Conservation (phyloP, 2,113 vertebrate species). For the Zapus hudsonius region DNA sequence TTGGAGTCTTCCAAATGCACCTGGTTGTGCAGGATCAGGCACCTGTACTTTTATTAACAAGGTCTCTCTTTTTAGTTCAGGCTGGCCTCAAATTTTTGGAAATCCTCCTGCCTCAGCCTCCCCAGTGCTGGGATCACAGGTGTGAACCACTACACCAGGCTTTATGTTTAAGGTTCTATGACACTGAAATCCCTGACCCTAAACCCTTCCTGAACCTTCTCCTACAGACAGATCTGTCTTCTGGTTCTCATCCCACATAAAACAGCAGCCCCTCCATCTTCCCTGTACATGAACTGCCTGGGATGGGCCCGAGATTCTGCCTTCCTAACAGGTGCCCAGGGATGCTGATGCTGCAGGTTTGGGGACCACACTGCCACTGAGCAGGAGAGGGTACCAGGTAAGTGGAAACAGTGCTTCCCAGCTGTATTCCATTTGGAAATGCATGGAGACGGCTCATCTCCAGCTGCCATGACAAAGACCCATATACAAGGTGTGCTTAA, state of each 20-base stretch:
- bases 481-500: neutral
- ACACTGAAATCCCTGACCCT: neutral
- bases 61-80: neutral
- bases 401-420: neutral
- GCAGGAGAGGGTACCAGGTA: neutral
- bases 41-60: neutral
- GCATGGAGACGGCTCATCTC: neutral
- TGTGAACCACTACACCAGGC: neutral
- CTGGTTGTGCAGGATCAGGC: neutral
- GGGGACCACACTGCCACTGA: neutral
- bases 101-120: neutral
- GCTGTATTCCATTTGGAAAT: neutral
- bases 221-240: neutral
- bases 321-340: neutral
- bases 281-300: neutral
- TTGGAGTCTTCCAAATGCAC: neutral
- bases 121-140: neutral
- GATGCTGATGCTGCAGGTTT: neutral
- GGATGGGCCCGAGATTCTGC: neutral
- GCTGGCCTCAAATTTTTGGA: neutral
- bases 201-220: neutral
- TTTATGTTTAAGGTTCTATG: neutral
- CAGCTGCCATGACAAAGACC: neutral
- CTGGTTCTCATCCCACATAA: neutral
- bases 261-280: neutral